These are phyloP conservation scores for Ptychadena robeensis DNA, from an alignment of 2,797 vertebrate species.

Conservation along the genomic window DNA sequence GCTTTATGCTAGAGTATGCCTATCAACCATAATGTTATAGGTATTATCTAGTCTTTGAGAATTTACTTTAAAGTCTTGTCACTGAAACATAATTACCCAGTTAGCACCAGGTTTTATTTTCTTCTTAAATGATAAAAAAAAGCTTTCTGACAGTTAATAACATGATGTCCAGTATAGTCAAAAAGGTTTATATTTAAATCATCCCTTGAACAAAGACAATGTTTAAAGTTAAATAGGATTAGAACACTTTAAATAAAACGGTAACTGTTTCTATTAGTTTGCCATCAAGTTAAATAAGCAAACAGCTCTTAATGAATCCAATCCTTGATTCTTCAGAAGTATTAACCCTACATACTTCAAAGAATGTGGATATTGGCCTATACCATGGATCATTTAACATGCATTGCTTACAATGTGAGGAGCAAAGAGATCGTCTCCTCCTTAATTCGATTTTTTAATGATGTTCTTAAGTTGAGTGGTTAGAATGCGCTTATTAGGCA, in stretches of 20 bases:
- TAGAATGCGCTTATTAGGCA: conserved; percentile 55
- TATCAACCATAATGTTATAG: too few relatives aligned
- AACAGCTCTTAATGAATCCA: conserved; percentile 22
- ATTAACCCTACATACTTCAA: conserved; percentile 32
- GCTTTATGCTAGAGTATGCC: too few relatives aligned
- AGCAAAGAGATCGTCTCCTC: conserved; percentile 41
- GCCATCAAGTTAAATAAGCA: conserved; percentile 35
- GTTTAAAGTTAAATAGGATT: conserved; percentile 25
- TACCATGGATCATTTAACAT: conserved; percentile 37
- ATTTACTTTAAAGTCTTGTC: too few relatives aligned
- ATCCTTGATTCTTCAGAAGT: conserved; percentile 31
- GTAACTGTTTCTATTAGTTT: conserved; percentile 20
- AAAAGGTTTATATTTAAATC: background rate
- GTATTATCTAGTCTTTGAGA: too few relatives aligned
- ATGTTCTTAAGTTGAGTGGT: conserved; percentile 34
- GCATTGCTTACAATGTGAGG: conserved; percentile 45
- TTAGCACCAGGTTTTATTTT: too few relatives aligned
- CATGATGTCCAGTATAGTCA: background rate
- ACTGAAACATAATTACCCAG: too few relatives aligned
- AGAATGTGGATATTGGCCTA: conserved; percentile 29
- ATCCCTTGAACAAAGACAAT: background rate
- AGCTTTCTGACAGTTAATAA: background rate
- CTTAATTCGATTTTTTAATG: conserved; percentile 57
- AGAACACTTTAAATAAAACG: conserved; percentile 17
- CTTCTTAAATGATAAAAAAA: too few relatives aligned